Evolutionary conservation across 53 echinoderm and acorn worm species (phyloP), one percentile per base, ranked within the genome.

Genomic region (Luidia sarsii): DNA sequence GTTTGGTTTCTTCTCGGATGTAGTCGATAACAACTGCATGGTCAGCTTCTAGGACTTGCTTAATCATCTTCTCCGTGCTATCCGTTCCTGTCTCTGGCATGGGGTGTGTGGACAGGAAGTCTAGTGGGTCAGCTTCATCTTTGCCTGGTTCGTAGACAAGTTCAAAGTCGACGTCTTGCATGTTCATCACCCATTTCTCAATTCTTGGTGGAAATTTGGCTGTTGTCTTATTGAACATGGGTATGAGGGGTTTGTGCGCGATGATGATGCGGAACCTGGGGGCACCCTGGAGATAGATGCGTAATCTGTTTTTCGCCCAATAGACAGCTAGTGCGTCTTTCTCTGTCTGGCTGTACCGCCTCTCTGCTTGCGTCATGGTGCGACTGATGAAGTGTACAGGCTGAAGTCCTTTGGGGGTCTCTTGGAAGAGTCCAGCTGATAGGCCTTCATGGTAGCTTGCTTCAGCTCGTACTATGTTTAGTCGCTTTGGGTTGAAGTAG

Each of bases 361-460:
- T 86, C 46, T 86, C 79, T 35, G 86, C 46, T n/a, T 66, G 41
- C 29, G 79, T 80, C 69, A 87, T 39, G 0, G 86, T 56, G 14
- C 70, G 30, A 27, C 87, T 87, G 35, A 87, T 87, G 50, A 69
- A 87, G 60, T 80, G 80, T 43, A 85, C 86, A 65, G 77, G 79
- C n/a, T n/a, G n/a, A n/a, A n/a, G n/a, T n/a, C n/a, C n/a, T n/a
- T n/a, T n/a, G n/a, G n/a, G n/a, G n/a, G n/a, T n/a, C n/a, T n/a
- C n/a, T n/a, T n/a, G n/a, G n/a, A n/a, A n/a, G n/a, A n/a, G n/a
- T n/a, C n/a, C n/a, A n/a, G n/a, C n/a, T n/a, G n/a, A n/a, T n/a
- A n/a, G n/a, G n/a, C n/a, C n/a, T n/a, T n/a, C n/a, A n/a, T n/a
- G n/a, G n/a, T n/a, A n/a, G n/a, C n/a, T n/a, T n/a, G n/a, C n/a